These are phyloP conservation scores for Cyclophora albipunctata DNA, from an alignment of 2,888 invertebrate genomes.

Conservation along the genomic window DNA sequence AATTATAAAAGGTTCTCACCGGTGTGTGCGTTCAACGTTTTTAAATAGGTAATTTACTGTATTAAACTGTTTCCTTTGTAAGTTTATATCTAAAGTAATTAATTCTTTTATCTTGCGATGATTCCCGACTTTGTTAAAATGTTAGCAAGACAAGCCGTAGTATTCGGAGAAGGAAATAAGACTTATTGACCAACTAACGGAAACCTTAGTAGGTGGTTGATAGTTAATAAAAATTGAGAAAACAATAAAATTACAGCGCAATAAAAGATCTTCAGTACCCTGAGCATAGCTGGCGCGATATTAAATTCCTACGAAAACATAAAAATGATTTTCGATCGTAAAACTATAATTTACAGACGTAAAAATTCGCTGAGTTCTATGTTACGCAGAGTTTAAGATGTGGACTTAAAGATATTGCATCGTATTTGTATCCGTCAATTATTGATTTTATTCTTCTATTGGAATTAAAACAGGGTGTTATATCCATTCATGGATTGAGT, in stretches of 20 bases:
- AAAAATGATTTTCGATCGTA: constrained; percentile 76
- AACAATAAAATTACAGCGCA: constrained; percentile 75
- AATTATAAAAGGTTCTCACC: constrained; percentile 42
- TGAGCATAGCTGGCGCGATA: constrained; percentile 70
- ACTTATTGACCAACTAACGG: constrained; percentile 43
- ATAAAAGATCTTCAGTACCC: constrained; percentile 69
- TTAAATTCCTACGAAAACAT: constrained; percentile 75
- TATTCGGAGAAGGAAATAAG: constrained; percentile 20
- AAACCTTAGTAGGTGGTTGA: constrained; percentile 64
- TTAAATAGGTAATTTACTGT: constrained; percentile 40
- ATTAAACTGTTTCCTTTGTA: constrained; percentile 40
- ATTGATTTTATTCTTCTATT: constrained; percentile 14
- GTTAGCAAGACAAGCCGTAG: constrained; percentile 2
- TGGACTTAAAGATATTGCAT: constrained; percentile 23
- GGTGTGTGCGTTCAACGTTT: constrained; percentile 41
- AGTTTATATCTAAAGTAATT: constrained; percentile 24
- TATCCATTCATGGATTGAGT: too few relatives aligned
- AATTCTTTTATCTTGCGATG: constrained; percentile 10
- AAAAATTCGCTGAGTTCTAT: constrained; percentile 70
- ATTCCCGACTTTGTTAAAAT: constrained; percentile 14
- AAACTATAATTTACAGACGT: constrained; percentile 76
- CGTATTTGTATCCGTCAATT: constrained; percentile 15
- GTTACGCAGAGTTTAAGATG: constrained; percentile 44
- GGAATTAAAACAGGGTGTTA: too few relatives aligned
- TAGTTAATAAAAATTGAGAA: constrained; percentile 76